Evolutionary conservation across 2,888 invertebrate species (phyloP).

Genomic region (Synanthedon tipuliformis): DNA sequence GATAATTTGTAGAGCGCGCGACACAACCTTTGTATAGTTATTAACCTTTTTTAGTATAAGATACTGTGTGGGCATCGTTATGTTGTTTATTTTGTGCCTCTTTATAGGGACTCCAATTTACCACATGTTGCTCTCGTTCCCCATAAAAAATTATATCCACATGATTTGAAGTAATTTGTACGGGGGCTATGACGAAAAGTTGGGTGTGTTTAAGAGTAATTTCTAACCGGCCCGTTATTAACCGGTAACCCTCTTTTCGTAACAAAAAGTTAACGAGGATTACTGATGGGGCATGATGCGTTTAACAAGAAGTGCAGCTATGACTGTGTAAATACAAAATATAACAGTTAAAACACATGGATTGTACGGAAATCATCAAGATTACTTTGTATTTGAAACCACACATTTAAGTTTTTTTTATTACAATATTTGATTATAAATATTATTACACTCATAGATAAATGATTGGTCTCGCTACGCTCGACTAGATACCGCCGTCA

Average conservation of each 20-base stretch:
- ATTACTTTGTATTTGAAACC: too few species aligned
- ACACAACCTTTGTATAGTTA: conserved; percentile 35
- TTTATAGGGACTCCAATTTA: conserved; percentile 59
- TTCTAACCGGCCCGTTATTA: conserved; percentile 50
- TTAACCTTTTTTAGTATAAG: conserved; percentile 37
- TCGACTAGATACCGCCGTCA: too few species aligned
- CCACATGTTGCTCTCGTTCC: conserved; percentile 52
- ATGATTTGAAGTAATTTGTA: conserved; percentile 64
- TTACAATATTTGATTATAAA: too few species aligned
- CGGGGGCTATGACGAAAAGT: conserved; percentile 53
- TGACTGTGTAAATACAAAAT: too few species aligned
- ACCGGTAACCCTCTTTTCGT: conserved; percentile 45
- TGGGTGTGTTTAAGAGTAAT: conserved; percentile 55
- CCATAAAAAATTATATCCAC: conserved; percentile 60
- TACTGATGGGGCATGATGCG: conserved; percentile 22
- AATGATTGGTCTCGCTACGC: too few species aligned
- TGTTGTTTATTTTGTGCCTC: conserved; percentile 53
- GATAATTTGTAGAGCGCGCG: conserved; percentile 42
- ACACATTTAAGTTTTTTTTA: too few species aligned
- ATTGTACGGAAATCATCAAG: too few species aligned
- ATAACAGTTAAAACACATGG: too few species aligned
- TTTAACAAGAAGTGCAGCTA: not conserved
- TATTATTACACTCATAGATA: too few species aligned
- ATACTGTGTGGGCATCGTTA: conserved; percentile 44
- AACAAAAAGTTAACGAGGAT: conserved; percentile 48